These are phyloP conservation scores for Drosophila tropicalis DNA, from an alignment of 1,140 invertebrate genomes.

Conservation along the genomic window DNA sequence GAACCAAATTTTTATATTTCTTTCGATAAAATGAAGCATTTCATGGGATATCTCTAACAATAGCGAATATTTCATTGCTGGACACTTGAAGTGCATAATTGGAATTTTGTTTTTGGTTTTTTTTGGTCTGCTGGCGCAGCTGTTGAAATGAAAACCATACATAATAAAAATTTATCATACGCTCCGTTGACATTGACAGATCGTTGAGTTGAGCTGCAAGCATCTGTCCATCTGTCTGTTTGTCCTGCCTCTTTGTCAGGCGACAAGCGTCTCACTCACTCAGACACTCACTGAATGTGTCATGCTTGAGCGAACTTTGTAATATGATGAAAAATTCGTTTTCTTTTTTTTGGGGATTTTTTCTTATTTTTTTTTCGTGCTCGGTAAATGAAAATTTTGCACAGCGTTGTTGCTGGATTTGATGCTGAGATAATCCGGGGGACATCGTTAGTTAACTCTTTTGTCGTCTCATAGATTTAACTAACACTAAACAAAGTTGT, in stretches of 20 bases:
- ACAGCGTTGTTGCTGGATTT: constrained; percentile 1
- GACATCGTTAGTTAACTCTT: too few species aligned
- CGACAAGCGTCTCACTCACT: constrained; percentile 21
- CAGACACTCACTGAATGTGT: constrained; percentile 52
- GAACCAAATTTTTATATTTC: too few species aligned
- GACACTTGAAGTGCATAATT: not conserved
- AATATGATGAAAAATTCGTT: constrained; percentile 64
- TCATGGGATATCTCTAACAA: too few species aligned
- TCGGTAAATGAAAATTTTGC: constrained; percentile 45
- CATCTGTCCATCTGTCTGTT: constrained; percentile 18
- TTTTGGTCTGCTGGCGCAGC: not conserved
- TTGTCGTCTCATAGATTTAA: too few species aligned
- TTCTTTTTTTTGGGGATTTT: constrained; percentile 8
- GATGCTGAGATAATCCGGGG: constrained; percentile 14
- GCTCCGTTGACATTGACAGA: constrained; percentile 80
- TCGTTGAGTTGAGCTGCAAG: constrained; percentile 48
- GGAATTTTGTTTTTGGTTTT: not conserved
- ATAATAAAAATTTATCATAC: constrained; percentile 79
- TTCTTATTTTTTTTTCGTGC: constrained; percentile 17
- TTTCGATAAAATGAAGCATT: too few species aligned
- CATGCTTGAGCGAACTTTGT: constrained; percentile 64
- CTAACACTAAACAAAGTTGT: too few species aligned
- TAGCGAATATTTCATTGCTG: too few species aligned
- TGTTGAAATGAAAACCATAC: constrained; percentile 36
- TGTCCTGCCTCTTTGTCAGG: constrained; percentile 8